These are phyloP conservation scores for Sarotherodon lohbergeri DNA, from an alignment of 2,113 vertebrate genomes.

Conservation along the genomic window DNA sequence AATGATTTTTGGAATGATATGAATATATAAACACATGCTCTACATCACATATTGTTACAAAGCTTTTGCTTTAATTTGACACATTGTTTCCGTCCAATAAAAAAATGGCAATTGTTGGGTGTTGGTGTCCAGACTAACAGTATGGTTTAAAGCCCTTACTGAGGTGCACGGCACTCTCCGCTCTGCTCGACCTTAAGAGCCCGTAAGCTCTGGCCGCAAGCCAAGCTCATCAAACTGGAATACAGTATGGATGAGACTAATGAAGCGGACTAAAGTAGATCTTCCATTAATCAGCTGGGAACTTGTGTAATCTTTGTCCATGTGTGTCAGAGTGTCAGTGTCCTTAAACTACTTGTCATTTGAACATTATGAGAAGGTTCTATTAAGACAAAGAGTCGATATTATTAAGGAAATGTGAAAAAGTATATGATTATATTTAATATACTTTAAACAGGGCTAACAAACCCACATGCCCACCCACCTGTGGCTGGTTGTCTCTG, in stretches of 20 bases:
- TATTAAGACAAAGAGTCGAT: background rate
- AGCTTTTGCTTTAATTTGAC: background rate
- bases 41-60: background rate
- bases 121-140: background rate
- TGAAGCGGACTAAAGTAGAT: constrained; percentile 23
- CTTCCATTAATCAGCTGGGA: constrained; percentile 24
- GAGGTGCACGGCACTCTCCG: constrained; percentile 1
- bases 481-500: background rate
- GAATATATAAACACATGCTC: background rate
- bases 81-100: background rate
- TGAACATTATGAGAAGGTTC: background rate
- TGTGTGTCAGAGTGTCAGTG: background rate
- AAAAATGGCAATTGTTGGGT: background rate
- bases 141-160: background rate
- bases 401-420: background rate
- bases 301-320: constrained; percentile 9
- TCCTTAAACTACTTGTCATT: background rate
- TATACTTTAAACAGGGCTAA: background rate
- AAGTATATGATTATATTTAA: background rate
- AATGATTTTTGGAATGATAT: background rate
- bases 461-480: background rate
- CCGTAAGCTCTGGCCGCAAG: constrained; percentile 8
- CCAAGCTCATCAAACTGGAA: constrained; percentile 1
- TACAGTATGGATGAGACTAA: constrained; percentile 21
- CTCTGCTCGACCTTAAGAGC: background rate